phyloP scores from a whole-genome alignment of 2,113 vertebrate genomes.

The Tiliqua scincoides region DNA sequence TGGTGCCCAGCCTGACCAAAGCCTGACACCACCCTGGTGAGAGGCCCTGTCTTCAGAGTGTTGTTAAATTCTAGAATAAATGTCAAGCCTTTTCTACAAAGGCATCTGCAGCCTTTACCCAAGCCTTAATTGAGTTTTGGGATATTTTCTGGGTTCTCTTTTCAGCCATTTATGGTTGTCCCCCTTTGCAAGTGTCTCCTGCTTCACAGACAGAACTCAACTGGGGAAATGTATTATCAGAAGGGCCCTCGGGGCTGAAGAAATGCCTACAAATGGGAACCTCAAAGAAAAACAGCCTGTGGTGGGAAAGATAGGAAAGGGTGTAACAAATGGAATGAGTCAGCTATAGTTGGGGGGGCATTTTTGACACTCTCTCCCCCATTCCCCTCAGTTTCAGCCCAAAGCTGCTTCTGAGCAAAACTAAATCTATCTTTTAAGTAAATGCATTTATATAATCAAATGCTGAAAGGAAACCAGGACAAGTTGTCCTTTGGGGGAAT shows the following conservation, averaged over 20 bases:
- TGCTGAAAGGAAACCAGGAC: conserved; percentile 45
- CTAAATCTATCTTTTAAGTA: conserved; percentile 31
- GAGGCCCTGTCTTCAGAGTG: too few relatives aligned
- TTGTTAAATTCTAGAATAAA: too few relatives aligned
- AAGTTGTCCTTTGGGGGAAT: conserved; percentile 63
- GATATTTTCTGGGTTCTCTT: background rate
- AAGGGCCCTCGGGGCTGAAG: background rate
- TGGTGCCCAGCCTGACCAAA: too few relatives aligned
- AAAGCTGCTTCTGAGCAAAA: conserved; percentile 30
- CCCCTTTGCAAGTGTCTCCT: background rate
- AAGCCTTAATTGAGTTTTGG: background rate
- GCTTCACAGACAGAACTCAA: background rate
- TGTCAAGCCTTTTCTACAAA: background rate
- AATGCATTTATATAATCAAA: conserved; percentile 21
- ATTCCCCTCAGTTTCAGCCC: conserved; percentile 43
- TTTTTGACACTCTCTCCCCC: conserved; percentile 42
- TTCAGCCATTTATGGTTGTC: background rate
- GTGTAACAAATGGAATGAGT: background rate
- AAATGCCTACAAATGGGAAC: background rate
- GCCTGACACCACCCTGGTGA: too few relatives aligned
- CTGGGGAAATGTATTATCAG: background rate
- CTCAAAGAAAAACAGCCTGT: background rate
- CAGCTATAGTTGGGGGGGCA: background rate
- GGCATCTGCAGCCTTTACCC: background rate
- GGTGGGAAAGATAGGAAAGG: background rate